These are phyloP conservation scores for Acanthosepion esculentum DNA, from an alignment of 2,888 invertebrate genomes.

Conservation along the genomic window DNA sequence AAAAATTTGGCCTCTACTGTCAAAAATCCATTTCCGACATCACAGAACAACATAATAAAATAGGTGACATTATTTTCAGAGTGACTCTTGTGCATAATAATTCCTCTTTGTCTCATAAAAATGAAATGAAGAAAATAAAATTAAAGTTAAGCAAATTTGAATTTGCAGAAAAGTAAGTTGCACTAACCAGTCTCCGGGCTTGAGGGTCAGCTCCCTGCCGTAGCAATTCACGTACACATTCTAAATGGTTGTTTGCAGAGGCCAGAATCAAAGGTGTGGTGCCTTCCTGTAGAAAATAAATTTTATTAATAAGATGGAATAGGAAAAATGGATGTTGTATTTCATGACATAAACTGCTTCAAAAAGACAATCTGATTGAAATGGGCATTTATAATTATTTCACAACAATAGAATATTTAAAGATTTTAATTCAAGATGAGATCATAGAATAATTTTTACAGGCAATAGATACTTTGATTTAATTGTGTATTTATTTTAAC, in stretches of 20 bases:
- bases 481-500: background rate
- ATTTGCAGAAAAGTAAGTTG: background rate
- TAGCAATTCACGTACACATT: constrained; percentile 89
- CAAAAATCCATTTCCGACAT: too few species aligned
- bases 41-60: too few species aligned
- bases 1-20: too few species aligned
- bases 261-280: constrained; percentile 94
- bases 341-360: background rate
- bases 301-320: background rate
- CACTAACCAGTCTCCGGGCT: constrained; percentile 82
- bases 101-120: background rate
- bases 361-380: background rate
- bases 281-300: constrained; percentile 84
- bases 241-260: constrained; percentile 90
- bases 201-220: constrained; percentile 93
- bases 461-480: background rate
- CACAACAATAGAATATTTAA: background rate
- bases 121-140: background rate
- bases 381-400: background rate
- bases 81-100: background rate
- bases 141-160: background rate
- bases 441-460: background rate
- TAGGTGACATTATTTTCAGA: too few species aligned
- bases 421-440: background rate
- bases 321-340: background rate